Evolutionary conservation across 1,140 invertebrate genomes (phyloP), one percentile per base, ranked within the genome.

Genomic region (Ectropis grisescens): DNA sequence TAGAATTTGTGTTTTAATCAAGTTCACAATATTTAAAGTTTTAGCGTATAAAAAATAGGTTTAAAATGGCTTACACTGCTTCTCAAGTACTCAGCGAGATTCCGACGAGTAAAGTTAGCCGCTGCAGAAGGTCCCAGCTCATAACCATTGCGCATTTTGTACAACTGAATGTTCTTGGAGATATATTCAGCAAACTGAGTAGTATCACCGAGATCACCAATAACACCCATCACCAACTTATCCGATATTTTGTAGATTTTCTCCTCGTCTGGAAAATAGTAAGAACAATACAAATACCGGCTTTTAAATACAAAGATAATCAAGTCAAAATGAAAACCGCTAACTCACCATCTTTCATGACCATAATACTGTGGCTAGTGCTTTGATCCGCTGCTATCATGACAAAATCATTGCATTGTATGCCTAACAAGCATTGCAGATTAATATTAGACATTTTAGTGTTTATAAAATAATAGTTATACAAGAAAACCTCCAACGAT

Each of bases 81-180:
- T 55, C 98, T 87, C 1, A 99, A 85, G 66, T 92, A 93, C 70
- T 98, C 95, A 2, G 97, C 97, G 33, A 99, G 85, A 81, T 97
- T 97, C 60, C 91, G 89, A 30, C 97, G 87, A 8, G 97, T 97
- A 61, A 96, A 99, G 67, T 91, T 91, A 2, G 97, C 95, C 9
- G 97, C 95, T 12, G 95, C 92, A 54, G 89, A 87, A 1, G 98
- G 95, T 9, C 94, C 94, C 28, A 99, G 74, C 69, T 98, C 97
- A 84, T 99, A 99, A 6, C 94, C 96, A 84, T 99, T 98, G 48
- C 96, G 89, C 94, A 99, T 98, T 85, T 98, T 98, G 66, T 99
- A 99, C 0, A 99, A 82, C 43, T 98, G 96, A 67, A 99, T 93
- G 80, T 99, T 99, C 83, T 99, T 98, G 0, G 92, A 90, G 57